Percentiles rank a stretch among this genome's conserved stretches.
Conservation (phyloP, 2,797 vertebrate genomes). For the Hemitrygon akajei region DNA sequence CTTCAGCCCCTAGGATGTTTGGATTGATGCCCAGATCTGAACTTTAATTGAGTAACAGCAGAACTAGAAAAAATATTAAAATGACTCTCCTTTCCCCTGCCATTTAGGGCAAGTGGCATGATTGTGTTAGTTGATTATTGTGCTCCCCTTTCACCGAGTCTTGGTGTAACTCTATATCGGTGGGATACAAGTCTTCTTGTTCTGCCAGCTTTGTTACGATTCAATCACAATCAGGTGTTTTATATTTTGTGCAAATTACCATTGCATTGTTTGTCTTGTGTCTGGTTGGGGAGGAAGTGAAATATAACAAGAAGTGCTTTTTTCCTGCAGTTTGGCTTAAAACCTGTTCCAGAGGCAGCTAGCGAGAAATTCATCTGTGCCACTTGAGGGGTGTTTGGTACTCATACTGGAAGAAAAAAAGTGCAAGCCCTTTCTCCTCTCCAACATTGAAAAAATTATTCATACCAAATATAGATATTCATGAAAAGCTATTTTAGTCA, state of each 20-base stretch:
- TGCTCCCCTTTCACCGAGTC: background rate
- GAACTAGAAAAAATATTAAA: background rate
- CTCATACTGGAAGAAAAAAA: background rate
- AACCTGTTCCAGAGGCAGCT: background rate
- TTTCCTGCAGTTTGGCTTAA: background rate
- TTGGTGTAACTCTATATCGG: background rate
- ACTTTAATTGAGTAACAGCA: background rate
- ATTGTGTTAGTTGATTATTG: background rate
- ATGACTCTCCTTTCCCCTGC: background rate
- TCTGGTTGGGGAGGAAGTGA: background rate
- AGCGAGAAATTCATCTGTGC: background rate
- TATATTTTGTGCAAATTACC: background rate
- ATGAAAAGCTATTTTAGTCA: background rate
- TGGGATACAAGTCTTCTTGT: background rate
- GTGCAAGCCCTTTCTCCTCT: background rate
- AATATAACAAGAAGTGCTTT: background rate
- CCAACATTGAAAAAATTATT: background rate
- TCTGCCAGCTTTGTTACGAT: background rate
- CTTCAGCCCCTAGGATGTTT: too few species aligned
- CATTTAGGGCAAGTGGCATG: background rate
- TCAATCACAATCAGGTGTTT: background rate
- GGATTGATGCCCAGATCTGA: background rate
- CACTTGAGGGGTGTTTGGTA: background rate
- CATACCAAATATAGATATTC: background rate
- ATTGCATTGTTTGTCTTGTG: background rate